Percentiles rank a stretch among this genome's conserved stretches.
Conservation (phyloP, 2,797 vertebrate species). For the Phrynocephalus guinanensis region DNA sequence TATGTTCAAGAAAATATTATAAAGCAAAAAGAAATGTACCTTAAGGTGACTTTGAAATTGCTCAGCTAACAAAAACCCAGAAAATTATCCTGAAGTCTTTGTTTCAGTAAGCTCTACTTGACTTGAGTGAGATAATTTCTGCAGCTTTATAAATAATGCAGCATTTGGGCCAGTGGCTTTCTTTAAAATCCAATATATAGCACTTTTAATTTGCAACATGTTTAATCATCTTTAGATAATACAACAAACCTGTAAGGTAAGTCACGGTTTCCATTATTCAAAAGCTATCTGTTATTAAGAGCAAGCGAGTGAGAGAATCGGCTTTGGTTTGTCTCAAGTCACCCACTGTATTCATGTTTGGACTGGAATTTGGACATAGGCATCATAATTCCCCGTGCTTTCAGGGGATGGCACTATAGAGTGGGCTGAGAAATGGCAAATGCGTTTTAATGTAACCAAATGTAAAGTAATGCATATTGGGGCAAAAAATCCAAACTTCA, state of each 20-base stretch:
- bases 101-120: constrained; percentile 14
- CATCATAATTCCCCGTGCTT: background rate
- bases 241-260: background rate
- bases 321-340: background rate
- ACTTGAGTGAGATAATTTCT: constrained; percentile 22
- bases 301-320: background rate
- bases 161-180: constrained; percentile 15
- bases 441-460: too few species aligned
- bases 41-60: constrained; percentile 34
- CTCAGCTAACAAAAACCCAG: constrained; percentile 18
- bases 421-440: too few species aligned
- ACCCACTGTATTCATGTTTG: background rate
- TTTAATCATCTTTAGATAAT: constrained; percentile 12
- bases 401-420: background rate
- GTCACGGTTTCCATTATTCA: background rate
- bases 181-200: background rate
- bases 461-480: too few species aligned
- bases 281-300: too few species aligned
- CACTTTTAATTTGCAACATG: background rate
- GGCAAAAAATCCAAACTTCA: too few species aligned
- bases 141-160: constrained; percentile 16
- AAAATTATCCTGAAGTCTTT: constrained; percentile 22
- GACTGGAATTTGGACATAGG: background rate
- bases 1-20: constrained; percentile 22
- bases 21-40: constrained; percentile 19